Evolutionary conservation across 2,888 invertebrate genomes (phyloP).

Genomic region (Brachypalpus laphriformis): DNA sequence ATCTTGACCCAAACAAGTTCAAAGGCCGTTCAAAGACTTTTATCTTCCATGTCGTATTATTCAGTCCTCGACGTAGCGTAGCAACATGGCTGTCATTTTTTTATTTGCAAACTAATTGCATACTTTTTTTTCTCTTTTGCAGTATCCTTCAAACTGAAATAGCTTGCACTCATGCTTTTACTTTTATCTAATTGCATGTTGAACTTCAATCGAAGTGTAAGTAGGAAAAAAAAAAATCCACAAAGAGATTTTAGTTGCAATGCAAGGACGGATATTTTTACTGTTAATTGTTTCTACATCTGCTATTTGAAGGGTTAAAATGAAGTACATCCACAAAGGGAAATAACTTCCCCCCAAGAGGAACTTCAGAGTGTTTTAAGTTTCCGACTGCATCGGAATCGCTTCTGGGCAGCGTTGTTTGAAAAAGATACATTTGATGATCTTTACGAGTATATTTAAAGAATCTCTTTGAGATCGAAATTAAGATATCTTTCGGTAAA

Average conservation of each 20-base stretch:
- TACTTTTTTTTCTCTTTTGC: no score
- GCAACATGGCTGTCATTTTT: no score
- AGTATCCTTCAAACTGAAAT: slow-evolving; percentile 31
- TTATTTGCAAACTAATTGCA: no score
- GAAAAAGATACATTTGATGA: not conserved
- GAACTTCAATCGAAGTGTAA: slow-evolving; percentile 31
- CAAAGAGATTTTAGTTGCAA: not conserved
- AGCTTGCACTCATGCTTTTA: slow-evolving; percentile 39
- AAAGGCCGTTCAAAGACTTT: not conserved
- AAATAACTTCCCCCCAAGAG: not conserved
- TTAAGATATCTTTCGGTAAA: not conserved
- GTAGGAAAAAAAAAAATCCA: not conserved
- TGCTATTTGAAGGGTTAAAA: not conserved
- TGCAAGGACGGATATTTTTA: not conserved
- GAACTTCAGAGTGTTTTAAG: not conserved
- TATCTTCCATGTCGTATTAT: not conserved
- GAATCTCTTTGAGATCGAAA: slow-evolving; percentile 2
- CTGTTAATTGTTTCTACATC: slow-evolving; percentile 25
- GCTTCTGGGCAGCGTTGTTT: not conserved
- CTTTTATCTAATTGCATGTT: slow-evolving; percentile 53
- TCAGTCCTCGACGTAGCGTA: no score
- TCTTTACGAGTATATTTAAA: not conserved
- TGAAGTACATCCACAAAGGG: not conserved
- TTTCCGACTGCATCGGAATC: not conserved
- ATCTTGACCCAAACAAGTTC: no score